Percentiles rank a stretch among this genome's conserved stretches.
phyloP scores from a whole-genome alignment of 2,888 invertebrate genomes.

The Philonicus albiceps region DNA sequence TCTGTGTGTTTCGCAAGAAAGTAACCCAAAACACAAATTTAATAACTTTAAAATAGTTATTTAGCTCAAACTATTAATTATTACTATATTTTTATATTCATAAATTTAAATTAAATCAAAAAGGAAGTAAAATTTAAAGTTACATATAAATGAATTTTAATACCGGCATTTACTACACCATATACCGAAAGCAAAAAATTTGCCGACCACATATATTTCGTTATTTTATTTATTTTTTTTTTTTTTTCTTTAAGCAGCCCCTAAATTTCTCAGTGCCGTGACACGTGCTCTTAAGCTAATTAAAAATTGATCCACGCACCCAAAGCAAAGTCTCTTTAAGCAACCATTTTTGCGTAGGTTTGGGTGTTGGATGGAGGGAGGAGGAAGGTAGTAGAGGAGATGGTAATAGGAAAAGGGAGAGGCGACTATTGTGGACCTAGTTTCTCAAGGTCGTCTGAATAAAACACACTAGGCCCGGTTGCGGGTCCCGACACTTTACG shows the following conservation, averaged over 20 bases:
- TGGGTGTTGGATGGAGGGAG: neutral
- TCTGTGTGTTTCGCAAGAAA: neutral
- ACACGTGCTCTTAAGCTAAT: neutral
- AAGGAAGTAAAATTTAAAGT: neutral
- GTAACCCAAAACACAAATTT: neutral
- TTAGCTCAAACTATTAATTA: neutral
- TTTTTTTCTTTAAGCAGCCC: neutral
- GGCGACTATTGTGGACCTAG: neutral
- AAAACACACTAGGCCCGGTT: neutral
- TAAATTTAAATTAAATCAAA: neutral
- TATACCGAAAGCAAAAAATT: neutral
- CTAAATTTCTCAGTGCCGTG: neutral
- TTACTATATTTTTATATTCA: no score
- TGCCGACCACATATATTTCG: neutral
- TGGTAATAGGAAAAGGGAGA: neutral
- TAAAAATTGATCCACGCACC: slow-evolving; percentile 21
- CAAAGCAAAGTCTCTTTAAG: slow-evolving; percentile 4
- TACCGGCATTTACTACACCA: no score
- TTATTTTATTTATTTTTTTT: neutral
- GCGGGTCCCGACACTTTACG: neutral
- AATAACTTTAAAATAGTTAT: neutral
- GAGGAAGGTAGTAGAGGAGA: no score
- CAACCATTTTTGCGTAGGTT: neutral
- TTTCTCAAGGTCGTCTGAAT: slow-evolving; percentile 7
- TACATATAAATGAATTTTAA: neutral